phyloP scores from a whole-genome alignment of 35 echinoderm and acorn worm species.

The Eucidaris tribuloides region DNA sequence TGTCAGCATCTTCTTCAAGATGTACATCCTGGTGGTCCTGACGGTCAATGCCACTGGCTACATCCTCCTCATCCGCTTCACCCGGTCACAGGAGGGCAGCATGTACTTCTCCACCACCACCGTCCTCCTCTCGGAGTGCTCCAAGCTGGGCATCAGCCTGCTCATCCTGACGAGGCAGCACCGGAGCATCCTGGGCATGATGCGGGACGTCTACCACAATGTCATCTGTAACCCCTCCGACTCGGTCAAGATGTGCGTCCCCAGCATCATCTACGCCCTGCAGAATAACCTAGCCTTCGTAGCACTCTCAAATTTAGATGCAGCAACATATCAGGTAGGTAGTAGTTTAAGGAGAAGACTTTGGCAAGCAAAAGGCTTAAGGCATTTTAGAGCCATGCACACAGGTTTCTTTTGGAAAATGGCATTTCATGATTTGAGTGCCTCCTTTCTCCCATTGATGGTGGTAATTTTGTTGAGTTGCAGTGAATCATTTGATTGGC shows the following conservation, averaged over 20 bases:
- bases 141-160: constrained; percentile 76
- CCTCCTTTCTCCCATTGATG: too few species aligned
- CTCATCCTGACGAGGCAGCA: constrained; percentile 64
- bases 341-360: too few species aligned
- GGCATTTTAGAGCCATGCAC: too few species aligned
- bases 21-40: constrained; percentile 80
- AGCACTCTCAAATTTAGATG: constrained; percentile 92
- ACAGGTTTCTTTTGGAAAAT: too few species aligned
- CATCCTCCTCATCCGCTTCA: constrained; percentile 85
- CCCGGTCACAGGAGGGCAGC: constrained; percentile 38
- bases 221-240: constrained; percentile 73
- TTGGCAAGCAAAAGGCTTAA: too few species aligned
- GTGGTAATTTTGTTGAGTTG: too few species aligned
- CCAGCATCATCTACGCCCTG: constrained; percentile 89
- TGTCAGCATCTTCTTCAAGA: constrained; percentile 82
- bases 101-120: constrained; percentile 84
- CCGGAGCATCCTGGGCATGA: constrained; percentile 67
- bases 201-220: constrained; percentile 76
- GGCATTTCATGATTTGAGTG: too few species aligned
- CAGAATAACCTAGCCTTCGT: constrained; percentile 98
- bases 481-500: too few species aligned
- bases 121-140: constrained; percentile 72
- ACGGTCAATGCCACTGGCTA: constrained; percentile 88
- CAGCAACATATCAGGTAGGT: constrained; percentile 94
- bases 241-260: constrained; percentile 94